These are phyloP conservation scores for Caenorhabditis parvicauda DNA, from an alignment of 2,888 invertebrate species.

Conservation along the genomic window DNA sequence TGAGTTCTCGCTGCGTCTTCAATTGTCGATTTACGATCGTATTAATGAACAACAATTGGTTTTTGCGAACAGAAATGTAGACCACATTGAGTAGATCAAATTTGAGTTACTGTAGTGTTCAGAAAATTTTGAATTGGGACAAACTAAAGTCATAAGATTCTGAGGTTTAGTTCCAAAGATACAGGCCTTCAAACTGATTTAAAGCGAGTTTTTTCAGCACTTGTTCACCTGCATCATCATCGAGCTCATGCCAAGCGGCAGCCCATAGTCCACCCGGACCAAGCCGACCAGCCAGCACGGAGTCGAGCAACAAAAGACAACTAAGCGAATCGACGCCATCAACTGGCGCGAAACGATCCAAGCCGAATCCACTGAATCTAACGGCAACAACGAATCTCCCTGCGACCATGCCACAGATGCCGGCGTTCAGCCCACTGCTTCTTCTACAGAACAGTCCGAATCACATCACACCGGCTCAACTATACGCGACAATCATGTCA, in stretches of 20 bases:
- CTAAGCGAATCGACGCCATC: conserved; percentile 1
- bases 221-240: neutral
- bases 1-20: conserved; percentile 1
- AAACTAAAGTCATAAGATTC: neutral
- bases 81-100: neutral
- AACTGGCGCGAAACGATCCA: conserved; percentile 9
- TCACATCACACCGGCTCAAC: conserved; percentile 9
- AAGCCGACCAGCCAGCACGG: neutral
- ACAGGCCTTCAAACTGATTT: neutral
- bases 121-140: neutral
- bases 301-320: neutral
- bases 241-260: neutral
- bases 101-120: neutral
- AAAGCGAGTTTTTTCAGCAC: no score
- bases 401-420: conserved; percentile 6
- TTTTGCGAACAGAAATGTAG: no score
- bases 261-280: neutral
- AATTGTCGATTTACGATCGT: neutral
- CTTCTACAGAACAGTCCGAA: conserved; percentile 19
- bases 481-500: conserved; percentile 28
- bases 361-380: conserved; percentile 25
- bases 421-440: conserved; percentile 11
- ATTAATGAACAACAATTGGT: neutral
- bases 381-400: conserved; percentile 14
- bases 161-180: conserved; percentile 6